Evolutionary conservation across 1,140 invertebrate species (phyloP).

Genomic region (Procambarus virginalis): DNA sequence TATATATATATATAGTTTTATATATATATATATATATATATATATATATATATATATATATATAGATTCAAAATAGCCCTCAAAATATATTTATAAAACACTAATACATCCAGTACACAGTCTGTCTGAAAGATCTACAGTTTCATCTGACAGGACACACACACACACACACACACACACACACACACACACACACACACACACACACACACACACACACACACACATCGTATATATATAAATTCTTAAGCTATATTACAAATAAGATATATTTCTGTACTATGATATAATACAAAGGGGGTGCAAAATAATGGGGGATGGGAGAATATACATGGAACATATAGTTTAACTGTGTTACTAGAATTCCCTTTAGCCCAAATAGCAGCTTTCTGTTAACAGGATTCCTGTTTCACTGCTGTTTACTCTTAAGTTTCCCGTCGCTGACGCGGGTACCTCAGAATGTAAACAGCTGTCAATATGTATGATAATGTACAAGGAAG

Average conservation of each 20-base stretch:
- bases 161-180: conserved; percentile 6
- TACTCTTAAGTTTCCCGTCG: too few relatives aligned
- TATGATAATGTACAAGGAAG: background rate
- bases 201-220: conserved; percentile 1
- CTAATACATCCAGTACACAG: background rate
- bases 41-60: background rate
- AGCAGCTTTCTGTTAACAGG: background rate
- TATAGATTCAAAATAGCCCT: background rate
- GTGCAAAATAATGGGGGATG: background rate
- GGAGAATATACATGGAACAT: background rate
- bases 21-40: background rate
- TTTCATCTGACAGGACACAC: background rate
- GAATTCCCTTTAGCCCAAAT: background rate
- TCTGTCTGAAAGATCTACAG: background rate
- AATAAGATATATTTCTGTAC: background rate
- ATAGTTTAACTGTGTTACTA: background rate
- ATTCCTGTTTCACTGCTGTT: background rate
- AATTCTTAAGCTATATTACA: background rate
- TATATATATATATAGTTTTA: background rate
- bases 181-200: background rate
- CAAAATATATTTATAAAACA: background rate
- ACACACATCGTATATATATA: background rate
- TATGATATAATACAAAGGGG: background rate
- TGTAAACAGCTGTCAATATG: background rate
- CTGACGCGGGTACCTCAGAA: background rate